These are phyloP conservation scores for Dipus sagitta DNA, from an alignment of 2,797 vertebrate species.

Conservation along the genomic window DNA sequence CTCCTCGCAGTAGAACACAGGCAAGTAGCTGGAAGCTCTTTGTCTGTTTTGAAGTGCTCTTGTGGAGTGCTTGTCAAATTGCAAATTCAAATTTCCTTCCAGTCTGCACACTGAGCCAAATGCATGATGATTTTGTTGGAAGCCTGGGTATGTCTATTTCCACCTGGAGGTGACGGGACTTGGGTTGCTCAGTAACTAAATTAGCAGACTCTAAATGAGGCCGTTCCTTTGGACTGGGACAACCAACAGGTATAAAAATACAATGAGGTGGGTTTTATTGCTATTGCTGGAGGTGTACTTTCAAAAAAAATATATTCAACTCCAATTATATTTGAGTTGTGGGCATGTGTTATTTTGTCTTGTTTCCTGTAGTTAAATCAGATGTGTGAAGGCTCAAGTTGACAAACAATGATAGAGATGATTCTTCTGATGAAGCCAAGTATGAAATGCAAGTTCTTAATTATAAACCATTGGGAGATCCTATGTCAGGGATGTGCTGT, in stretches of 20 bases:
- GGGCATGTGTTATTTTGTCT: neutral
- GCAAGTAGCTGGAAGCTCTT: neutral
- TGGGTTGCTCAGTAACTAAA: neutral
- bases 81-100: slow-evolving; percentile 52
- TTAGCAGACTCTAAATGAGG: slow-evolving; percentile 32
- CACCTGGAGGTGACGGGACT: neutral
- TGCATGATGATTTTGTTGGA: slow-evolving; percentile 25
- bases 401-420: slow-evolving; percentile 22
- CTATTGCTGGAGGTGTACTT: neutral
- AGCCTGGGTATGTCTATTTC: neutral
- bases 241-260: slow-evolving; percentile 38
- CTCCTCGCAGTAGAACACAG: neutral
- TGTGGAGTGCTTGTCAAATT: neutral
- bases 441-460: slow-evolving; percentile 44
- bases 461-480: neutral
- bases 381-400: neutral
- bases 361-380: neutral
- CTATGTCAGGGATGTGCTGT: neutral
- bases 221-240: slow-evolving; percentile 34
- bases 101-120: neutral
- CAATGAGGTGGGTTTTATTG: neutral
- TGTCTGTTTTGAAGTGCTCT: neutral
- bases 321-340: neutral
- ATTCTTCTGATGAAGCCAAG: slow-evolving; percentile 8
- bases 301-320: neutral